Evolutionary conservation across 2,888 invertebrate species (phyloP), one percentile per base, ranked within the genome.

Genomic region (Notocelia uddmanniana): DNA sequence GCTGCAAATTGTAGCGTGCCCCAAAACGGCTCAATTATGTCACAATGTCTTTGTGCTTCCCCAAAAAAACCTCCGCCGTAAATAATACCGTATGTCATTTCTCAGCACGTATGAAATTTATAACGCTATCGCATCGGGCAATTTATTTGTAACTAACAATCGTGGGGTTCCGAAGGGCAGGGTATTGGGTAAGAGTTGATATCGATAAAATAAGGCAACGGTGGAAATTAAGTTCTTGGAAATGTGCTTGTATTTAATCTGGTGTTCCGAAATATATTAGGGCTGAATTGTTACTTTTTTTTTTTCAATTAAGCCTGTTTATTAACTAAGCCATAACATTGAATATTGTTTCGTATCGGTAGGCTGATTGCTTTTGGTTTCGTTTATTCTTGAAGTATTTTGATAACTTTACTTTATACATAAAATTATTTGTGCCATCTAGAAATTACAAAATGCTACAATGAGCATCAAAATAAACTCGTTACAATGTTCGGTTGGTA

Each of bases 61-160:
- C 85, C 84, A 85, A 87, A 87, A 89, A 89, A 87, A 85, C 85
- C 80, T 82, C 82, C 81, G 89, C 91, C 90, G 92, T 93, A 93
- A 93, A 93, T 93, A 92, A 91, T 90, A 88, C 92, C 93, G 91
- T 92, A 92, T 93, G 93, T 93, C 93, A 91, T 93, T 93, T 93
- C 93, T 92, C 93, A 93, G 93, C 93, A 93, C 92, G 93, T 93
- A 93, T 93, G 92, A 91, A 92, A 92, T 92, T 92, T 93, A 92
- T 93, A 93, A 90, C 92, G 88, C 88, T 85, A 54, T 54, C 10
- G 88, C 88, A 88, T 86, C 89, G 87, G 91, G 91, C 92, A 91
- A 93, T 93, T 92, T 93, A 93, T 93, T 92, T 92, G 90, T 93
- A 91, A 93, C 67, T 68, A 72, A 62, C 72, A 55, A 52, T 48